Evolutionary conservation across 2,888 invertebrate genomes (phyloP).

Genomic region (Mythimna albipuncta): DNA sequence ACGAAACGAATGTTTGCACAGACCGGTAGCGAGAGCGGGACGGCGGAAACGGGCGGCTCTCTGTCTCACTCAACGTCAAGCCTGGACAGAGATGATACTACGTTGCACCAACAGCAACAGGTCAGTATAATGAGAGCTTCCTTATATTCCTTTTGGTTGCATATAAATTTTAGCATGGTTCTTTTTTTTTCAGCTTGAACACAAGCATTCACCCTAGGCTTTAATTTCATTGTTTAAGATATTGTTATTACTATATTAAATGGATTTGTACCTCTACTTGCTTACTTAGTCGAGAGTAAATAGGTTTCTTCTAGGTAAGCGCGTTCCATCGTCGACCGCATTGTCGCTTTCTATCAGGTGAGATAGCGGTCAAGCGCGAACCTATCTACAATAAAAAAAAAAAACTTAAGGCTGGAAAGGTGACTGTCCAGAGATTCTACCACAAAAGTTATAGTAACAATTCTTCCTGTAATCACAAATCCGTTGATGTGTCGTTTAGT

Average conservation of each 20-base stretch:
- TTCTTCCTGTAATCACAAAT: background rate
- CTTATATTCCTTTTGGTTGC: slow-evolving; percentile 22
- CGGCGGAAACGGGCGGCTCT: slow-evolving; percentile 92
- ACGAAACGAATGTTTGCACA: slow-evolving; percentile 78
- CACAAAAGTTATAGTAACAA: too few species aligned
- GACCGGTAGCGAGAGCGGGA: slow-evolving; percentile 90
- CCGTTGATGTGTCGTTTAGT: background rate
- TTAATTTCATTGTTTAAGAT: background rate
- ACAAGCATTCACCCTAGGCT: slow-evolving; percentile 18
- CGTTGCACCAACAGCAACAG: slow-evolving; percentile 90
- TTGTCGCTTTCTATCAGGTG: too few species aligned
- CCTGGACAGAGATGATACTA: slow-evolving; percentile 95
- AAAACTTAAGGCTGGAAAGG: background rate
- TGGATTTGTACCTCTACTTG: background rate
- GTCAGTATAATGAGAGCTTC: slow-evolving; percentile 73
- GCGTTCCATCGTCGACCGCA: too few species aligned
- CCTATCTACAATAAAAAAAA: too few species aligned
- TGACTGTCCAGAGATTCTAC: background rate
- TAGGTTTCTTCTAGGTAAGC: too few species aligned
- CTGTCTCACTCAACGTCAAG: slow-evolving; percentile 96
- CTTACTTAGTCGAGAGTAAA: background rate
- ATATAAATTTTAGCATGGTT: slow-evolving; percentile 30
- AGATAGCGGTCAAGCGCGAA: too few species aligned
- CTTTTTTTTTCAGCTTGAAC: background rate
- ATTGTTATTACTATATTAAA: background rate